A percentile compares a stretch with the other conserved stretches of the same genome.
Conservation (phyloP, 2,113 vertebrate genomes). For the Tetrax tetrax region DNA sequence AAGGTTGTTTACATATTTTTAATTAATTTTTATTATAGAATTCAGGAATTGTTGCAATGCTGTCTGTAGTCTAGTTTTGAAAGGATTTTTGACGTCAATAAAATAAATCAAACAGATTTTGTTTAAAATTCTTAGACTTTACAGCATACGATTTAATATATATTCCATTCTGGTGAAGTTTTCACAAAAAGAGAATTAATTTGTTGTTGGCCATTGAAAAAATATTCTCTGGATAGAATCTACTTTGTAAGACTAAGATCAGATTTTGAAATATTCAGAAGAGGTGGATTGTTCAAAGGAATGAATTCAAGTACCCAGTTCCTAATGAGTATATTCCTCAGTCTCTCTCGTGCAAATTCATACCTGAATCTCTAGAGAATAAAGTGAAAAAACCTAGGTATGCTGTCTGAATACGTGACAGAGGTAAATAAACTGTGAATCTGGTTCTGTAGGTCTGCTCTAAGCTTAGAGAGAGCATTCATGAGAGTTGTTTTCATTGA, state of each 20-base stretch:
- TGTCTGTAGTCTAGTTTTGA: background rate
- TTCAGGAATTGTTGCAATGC: background rate
- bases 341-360: background rate
- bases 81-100: background rate
- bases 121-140: background rate
- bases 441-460: background rate
- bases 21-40: background rate
- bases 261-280: background rate
- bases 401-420: background rate
- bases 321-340: background rate
- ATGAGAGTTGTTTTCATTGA: background rate
- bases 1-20: background rate
- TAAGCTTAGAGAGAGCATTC: background rate
- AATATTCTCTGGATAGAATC: background rate
- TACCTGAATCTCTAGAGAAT: background rate
- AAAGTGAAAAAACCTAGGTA: background rate
- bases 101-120: background rate
- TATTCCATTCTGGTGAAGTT: background rate
- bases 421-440: background rate
- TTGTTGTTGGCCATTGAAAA: background rate
- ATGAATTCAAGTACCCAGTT: background rate
- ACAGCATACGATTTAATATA: background rate
- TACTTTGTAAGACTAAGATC: background rate
- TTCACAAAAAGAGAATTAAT: background rate
- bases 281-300: background rate